Evolutionary conservation across 53 echinoderm and acorn worm genomes (phyloP).

Genomic region (Apostichopus leukothele): DNA sequence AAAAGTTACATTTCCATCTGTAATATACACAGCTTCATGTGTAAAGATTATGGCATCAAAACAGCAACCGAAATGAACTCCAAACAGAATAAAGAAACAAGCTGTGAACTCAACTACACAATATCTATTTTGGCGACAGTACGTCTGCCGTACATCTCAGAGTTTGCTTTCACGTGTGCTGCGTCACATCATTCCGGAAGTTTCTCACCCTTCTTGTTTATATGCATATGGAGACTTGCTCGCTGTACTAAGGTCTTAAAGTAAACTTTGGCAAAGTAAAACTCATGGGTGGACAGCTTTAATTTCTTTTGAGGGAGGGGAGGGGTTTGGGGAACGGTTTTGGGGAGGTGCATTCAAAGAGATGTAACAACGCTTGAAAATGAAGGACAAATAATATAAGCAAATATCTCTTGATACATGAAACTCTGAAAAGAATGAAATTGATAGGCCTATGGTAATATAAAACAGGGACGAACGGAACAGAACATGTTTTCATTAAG

Average conservation of each 20-base stretch:
- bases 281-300: too few species aligned
- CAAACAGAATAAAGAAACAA: background rate
- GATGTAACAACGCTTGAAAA: background rate
- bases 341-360: background rate
- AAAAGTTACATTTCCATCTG: background rate
- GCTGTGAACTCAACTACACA: background rate
- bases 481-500: too few species aligned
- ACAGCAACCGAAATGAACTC: background rate
- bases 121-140: constrained; percentile 36
- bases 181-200: constrained; percentile 5
- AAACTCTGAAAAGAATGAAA: too few species aligned
- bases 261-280: background rate
- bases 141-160: background rate
- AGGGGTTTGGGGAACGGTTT: background rate
- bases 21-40: background rate
- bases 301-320: background rate
- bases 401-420: too few species aligned
- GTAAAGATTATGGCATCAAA: background rate
- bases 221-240: background rate
- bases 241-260: background rate
- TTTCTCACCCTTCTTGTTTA: background rate
- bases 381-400: background rate
- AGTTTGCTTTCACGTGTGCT: constrained; percentile 8
- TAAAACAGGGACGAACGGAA: too few species aligned
- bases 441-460: too few species aligned